Conservation (phyloP, 2,888 invertebrate genomes). For the Caenorhabditis virilis region DNA sequence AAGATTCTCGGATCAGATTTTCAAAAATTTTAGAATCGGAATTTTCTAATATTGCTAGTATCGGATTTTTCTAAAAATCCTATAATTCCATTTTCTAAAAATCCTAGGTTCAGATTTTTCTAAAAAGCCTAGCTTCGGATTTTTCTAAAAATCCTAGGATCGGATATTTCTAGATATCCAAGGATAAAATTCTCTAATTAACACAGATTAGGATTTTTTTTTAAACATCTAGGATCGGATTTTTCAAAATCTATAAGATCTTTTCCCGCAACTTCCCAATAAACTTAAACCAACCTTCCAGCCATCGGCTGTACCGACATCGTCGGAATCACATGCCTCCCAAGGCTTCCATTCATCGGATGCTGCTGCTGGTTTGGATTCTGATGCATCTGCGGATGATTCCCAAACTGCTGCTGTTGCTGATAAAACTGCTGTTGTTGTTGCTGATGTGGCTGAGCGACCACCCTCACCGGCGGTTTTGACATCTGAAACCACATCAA, state of each 20-base stretch:
- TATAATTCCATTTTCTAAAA: no score
- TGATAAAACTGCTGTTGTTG: slow-evolving; percentile 8
- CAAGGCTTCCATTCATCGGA: neutral
- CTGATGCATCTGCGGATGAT: slow-evolving; percentile 9
- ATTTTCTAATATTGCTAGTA: no score
- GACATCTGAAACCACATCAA: slow-evolving; percentile 58
- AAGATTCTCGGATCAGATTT: no score
- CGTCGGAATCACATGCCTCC: slow-evolving; percentile 34
- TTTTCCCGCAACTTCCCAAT: no score
- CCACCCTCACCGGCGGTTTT: slow-evolving; percentile 47
- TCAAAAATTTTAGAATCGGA: no score
- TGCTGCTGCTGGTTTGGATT: neutral
- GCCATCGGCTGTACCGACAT: slow-evolving; percentile 49
- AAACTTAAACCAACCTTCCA: slow-evolving; percentile 12
- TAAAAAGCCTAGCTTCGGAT: no score
- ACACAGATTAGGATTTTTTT: no score
- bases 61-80: no score
- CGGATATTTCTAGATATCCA: no score
- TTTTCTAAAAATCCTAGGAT: no score
- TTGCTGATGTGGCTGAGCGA: slow-evolving; percentile 31
- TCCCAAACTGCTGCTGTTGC: slow-evolving; percentile 2
- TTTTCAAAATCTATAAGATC: neutral
- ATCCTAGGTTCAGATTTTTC: no score
- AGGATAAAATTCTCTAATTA: no score
- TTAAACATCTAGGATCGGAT: neutral